Evolutionary conservation across 2,797 vertebrate species (phyloP), one percentile per base, ranked within the genome.

Genomic region (Phoeniculus purpureus): DNA sequence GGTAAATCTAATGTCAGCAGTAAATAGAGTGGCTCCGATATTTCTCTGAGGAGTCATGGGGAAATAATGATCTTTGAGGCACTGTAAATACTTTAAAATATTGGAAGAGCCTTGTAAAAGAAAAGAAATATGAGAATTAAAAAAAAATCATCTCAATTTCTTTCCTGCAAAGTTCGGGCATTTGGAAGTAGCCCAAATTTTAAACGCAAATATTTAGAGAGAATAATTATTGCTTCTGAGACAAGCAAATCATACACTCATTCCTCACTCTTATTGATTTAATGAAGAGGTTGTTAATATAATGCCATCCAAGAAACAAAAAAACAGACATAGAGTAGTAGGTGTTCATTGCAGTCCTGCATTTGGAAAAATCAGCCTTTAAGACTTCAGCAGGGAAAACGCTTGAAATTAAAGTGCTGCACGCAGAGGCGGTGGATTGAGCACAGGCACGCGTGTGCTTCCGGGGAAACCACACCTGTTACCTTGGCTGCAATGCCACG

Each of bases 1-100:
- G 94, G 95, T 95, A 96, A 96, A 96, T 95, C 93, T 95, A 95
- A 94, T 92, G 92, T 96, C 95, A 96, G 94, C 95, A 90, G n/a
- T 94, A 97, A 97, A 97, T 84, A 96, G 94, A 94, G 80, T 86
- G 70, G 81, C 93, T 95, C 93, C 83, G 87, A 89, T 94, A 94
- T 96, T 97, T 96, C 95, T 96, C 66, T 32, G 80, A 93, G 92
- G 94, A 96, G 90, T 95, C 94, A 90, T 15, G 7, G 70, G 89
- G 84, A 96, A 96, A 97, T 96, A 95, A 95, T 95, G 95, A 97
- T 95, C 93, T 94, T 93, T 81, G 89, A 94, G 93, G 94, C 87
- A 95, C 85, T 96, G 92, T 96, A 97, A 97, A 97, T 96, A 96
- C 94, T 96, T 97, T 94, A 97, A 97, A 96, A 97, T 96, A 96